Percentiles rank a stretch among this genome's conserved stretches.
These are phyloP conservation scores for Acanthopagrus latus DNA, from an alignment of 2,797 vertebrate genomes.

Conservation along the genomic window DNA sequence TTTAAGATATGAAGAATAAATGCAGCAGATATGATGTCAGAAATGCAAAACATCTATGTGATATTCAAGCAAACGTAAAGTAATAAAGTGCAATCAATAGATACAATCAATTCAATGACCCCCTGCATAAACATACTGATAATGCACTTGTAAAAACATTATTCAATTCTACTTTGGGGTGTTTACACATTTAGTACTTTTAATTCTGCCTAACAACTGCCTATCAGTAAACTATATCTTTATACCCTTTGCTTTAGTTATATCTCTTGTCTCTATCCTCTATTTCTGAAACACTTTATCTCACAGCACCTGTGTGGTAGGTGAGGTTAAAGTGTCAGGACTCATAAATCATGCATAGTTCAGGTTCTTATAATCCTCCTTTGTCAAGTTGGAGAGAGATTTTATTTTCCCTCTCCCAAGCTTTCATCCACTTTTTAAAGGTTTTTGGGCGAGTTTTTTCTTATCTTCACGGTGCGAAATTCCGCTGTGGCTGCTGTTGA, in stretches of 20 bases:
- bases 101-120: constrained; percentile 55
- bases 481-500: constrained; percentile 3
- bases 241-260: constrained; percentile 13
- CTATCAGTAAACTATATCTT: constrained; percentile 37
- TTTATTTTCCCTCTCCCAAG: not conserved
- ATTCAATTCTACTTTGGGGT: constrained; percentile 34
- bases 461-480: not conserved
- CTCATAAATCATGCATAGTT: constrained; percentile 71
- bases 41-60: constrained; percentile 40
- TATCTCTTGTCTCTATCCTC: not conserved
- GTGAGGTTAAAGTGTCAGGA: constrained; percentile 42
- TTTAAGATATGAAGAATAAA: constrained; percentile 17
- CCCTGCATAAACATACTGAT: constrained; percentile 37
- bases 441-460: not conserved
- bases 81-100: constrained; percentile 57
- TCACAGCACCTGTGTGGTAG: constrained; percentile 56
- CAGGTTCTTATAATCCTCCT: constrained; percentile 21
- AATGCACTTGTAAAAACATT: constrained; percentile 62
- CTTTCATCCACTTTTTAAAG: not conserved
- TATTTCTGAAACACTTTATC: not conserved
- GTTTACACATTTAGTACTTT: constrained; percentile 43
- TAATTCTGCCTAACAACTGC: constrained; percentile 20
- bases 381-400: not conserved
- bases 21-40: constrained; percentile 30
- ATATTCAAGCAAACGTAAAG: constrained; percentile 39